Percentiles rank a stretch among this genome's conserved stretches.
Conservation (phyloP, 2,888 invertebrate genomes). For the Eupeodes luniger region DNA sequence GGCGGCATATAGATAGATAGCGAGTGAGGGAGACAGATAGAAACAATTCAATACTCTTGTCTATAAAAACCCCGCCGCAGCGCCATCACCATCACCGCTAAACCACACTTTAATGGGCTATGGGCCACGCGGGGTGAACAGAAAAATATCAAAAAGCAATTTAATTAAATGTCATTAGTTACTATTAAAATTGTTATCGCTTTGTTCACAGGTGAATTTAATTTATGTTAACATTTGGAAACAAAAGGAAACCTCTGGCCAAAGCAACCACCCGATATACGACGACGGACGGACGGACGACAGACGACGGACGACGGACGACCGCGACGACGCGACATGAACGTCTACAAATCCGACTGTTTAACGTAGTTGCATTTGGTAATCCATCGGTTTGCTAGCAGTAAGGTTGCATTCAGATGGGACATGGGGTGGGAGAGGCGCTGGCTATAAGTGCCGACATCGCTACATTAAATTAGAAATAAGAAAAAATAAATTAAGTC, state of each 20-base stretch:
- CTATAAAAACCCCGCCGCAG: not conserved
- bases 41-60: slow-evolving; percentile 11
- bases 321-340: not conserved
- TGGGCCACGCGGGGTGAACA: slow-evolving; percentile 49
- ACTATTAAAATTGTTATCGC: slow-evolving; percentile 75
- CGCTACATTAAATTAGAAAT: slow-evolving; percentile 48
- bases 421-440: slow-evolving; percentile 8
- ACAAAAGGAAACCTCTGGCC: slow-evolving; percentile 66
- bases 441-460: slow-evolving; percentile 24
- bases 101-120: not conserved
- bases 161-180: slow-evolving; percentile 75
- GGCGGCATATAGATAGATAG: not conserved
- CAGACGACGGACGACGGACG: not conserved
- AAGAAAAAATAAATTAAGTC: slow-evolving; percentile 65
- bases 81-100: not conserved
- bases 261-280: not conserved
- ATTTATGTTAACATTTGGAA: slow-evolving; percentile 74
- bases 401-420: not conserved
- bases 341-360: slow-evolving; percentile 39
- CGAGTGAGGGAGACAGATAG: not conserved
- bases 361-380: slow-evolving; percentile 14
- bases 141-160: slow-evolving; percentile 68
- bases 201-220: slow-evolving; percentile 73
- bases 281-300: not conserved
- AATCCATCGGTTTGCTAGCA: slow-evolving; percentile 7